Evolutionary conservation across 2,888 invertebrate genomes (phyloP).

Genomic region (Cosmia trapezina): DNA sequence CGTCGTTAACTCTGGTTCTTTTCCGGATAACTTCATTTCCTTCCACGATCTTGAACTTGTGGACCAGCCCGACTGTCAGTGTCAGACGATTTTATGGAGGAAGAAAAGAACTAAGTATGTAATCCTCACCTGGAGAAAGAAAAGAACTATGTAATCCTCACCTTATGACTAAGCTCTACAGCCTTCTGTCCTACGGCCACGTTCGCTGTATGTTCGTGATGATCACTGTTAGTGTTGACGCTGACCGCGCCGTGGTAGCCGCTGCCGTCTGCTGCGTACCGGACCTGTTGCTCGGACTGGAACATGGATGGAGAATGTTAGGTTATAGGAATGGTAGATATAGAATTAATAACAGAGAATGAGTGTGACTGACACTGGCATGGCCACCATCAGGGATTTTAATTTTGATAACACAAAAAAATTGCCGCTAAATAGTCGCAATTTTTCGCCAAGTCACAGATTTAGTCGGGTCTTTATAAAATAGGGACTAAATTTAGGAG

Average conservation of each 20-base stretch:
- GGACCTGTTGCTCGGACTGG: constrained; percentile 88
- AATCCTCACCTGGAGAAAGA: constrained; percentile 57
- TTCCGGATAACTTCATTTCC: too few species aligned
- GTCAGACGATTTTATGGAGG: not conserved
- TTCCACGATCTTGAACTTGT: too few species aligned
- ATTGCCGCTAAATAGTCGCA: too few species aligned
- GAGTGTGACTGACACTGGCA: too few species aligned
- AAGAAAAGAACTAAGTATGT: not conserved
- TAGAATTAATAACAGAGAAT: not conserved
- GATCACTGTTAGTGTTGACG: constrained; percentile 87
- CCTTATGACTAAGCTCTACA: constrained; percentile 82
- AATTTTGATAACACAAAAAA: too few species aligned
- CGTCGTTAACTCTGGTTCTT: too few species aligned
- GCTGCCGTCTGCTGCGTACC: constrained; percentile 91
- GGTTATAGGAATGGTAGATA: not conserved
- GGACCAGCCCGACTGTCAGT: too few species aligned
- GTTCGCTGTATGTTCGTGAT: constrained; percentile 86
- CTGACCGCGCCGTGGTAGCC: constrained; percentile 92
- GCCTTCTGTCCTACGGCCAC: constrained; percentile 91
- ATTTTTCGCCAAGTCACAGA: too few species aligned
- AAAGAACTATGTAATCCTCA: constrained; percentile 25
- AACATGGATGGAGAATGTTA: constrained; percentile 5
- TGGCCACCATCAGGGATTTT: too few species aligned
- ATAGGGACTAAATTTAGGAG: too few species aligned
- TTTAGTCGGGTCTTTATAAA: too few species aligned